Percentiles rank a stretch among this genome's conserved stretches.
Evolutionary conservation across 2,888 invertebrate genomes (phyloP).

Genomic region (Phytoseiulus persimilis): DNA sequence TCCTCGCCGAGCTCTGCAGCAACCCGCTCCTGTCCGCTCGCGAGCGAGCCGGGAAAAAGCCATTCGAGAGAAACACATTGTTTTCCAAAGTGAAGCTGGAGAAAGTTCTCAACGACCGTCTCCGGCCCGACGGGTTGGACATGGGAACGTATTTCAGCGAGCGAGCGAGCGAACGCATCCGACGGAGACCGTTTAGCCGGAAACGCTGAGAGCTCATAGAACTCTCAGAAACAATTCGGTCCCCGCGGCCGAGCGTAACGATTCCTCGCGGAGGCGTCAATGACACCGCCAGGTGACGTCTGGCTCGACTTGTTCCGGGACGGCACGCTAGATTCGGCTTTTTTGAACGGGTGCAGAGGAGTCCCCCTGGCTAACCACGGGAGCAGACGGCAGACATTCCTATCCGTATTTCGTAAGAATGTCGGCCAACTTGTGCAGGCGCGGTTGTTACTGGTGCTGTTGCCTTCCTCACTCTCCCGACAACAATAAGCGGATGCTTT

Average conservation of each 20-base stretch:
- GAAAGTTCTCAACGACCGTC: neutral
- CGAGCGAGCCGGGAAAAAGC: neutral
- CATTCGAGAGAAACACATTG: neutral
- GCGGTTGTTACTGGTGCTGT: neutral
- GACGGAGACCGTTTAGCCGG: neutral
- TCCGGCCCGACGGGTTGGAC: neutral
- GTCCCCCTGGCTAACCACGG: neutral
- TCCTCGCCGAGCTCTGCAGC: neutral
- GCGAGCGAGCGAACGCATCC: neutral
- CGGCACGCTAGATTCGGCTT: neutral
- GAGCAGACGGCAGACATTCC: neutral
- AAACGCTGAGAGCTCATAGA: neutral
- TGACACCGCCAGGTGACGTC: neutral
- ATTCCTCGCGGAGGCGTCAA: neutral
- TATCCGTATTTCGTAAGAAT: neutral
- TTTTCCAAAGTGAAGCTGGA: neutral
- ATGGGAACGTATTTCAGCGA: neutral
- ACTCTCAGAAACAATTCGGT: neutral
- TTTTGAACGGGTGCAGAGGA: neutral
- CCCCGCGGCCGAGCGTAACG: neutral
- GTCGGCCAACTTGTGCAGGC: neutral
- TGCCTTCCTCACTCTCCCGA: neutral
- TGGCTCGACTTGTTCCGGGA: neutral
- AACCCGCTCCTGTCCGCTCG: neutral
- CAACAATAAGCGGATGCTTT: neutral